phyloP scores from a whole-genome alignment of 2,113 vertebrate species.

The Spilogale gracilis region DNA sequence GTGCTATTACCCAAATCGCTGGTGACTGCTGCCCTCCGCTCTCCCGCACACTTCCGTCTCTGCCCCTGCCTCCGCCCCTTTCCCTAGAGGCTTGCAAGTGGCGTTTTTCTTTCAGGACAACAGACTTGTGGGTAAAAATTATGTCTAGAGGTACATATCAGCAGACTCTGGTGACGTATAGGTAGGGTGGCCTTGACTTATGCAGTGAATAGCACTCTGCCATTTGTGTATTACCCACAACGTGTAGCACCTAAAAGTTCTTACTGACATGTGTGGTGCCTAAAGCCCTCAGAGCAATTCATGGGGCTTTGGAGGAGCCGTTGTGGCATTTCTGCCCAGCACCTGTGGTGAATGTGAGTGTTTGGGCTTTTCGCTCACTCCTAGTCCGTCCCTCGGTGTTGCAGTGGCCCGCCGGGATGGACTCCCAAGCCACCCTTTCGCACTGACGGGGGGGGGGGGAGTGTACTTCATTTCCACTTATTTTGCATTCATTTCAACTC shows the following conservation, averaged over 20 bases:
- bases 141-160: neutral
- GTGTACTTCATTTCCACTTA: neutral
- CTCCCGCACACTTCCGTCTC: neutral
- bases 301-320: too few species aligned
- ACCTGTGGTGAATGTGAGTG: neutral
- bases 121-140: neutral
- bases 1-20: neutral
- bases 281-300: conserved; percentile 22
- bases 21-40: neutral
- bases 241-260: conserved; percentile 10
- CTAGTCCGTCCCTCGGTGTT: neutral
- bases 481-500: conserved; percentile 20
- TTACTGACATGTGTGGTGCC: neutral
- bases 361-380: neutral
- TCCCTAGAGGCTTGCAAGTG: neutral
- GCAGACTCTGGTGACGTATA: neutral
- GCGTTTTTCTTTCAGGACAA: conserved; percentile 19
- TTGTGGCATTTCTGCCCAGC: neutral
- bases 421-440: neutral
- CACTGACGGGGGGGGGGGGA: neutral
- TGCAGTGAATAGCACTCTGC: neutral
- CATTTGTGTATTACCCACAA: neutral
- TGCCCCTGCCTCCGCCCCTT: neutral
- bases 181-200: conserved; percentile 1
- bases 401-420: neutral